Percentiles rank a stretch among this genome's conserved stretches.
phyloP scores from a whole-genome alignment of 2,797 vertebrate genomes.

The Luscinia megarhynchos region DNA sequence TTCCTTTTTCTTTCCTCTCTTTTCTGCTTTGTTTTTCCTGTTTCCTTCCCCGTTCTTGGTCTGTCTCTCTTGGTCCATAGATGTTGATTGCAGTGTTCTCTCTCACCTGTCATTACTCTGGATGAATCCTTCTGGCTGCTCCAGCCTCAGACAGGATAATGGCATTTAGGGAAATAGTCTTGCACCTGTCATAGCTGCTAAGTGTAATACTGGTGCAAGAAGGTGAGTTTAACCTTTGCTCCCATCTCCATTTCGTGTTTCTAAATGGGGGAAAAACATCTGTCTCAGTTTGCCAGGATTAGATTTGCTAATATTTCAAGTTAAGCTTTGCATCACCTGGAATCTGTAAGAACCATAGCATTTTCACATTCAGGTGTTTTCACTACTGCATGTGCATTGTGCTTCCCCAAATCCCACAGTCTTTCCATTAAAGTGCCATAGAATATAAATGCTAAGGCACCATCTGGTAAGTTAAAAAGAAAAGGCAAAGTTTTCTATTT shows the following conservation, averaged over 20 bases:
- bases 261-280: background rate
- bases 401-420: background rate
- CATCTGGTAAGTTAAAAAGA: conserved; percentile 33
- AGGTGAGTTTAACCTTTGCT: conserved; percentile 19
- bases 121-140: background rate
- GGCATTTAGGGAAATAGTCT: conserved; percentile 26
- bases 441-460: background rate
- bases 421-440: background rate
- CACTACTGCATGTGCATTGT: background rate
- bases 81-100: background rate
- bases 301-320: background rate
- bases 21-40: background rate
- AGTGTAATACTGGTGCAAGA: background rate
- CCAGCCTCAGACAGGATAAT: conserved; percentile 5
- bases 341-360: background rate
- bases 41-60: background rate
- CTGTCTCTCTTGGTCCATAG: background rate
- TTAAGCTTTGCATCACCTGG: background rate
- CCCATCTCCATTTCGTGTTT: background rate
- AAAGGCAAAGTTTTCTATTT: conserved; percentile 14
- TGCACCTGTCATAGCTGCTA: conserved; percentile 10
- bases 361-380: background rate
- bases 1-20: background rate
- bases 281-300: background rate
- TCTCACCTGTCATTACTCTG: background rate